These are phyloP conservation scores for Paracanthobrama guichenoti DNA, from an alignment of 2,113 vertebrate species.

Conservation along the genomic window DNA sequence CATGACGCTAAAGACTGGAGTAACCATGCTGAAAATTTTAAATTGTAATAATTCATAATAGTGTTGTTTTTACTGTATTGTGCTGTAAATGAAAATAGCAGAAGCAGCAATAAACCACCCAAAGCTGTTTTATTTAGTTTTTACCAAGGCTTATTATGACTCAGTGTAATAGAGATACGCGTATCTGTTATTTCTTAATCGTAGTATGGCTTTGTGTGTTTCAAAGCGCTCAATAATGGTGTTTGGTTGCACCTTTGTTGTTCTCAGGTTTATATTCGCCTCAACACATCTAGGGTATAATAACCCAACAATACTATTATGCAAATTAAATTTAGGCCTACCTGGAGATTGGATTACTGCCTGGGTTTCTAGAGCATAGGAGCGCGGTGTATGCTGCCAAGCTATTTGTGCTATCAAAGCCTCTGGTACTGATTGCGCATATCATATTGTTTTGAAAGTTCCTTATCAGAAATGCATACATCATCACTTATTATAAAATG, in stretches of 20 bases:
- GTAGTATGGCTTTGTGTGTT: neutral
- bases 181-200: neutral
- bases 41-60: neutral
- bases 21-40: neutral
- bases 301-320: conserved; percentile 5
- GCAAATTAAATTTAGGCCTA: conserved; percentile 19
- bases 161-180: neutral
- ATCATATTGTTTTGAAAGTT: neutral
- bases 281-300: neutral
- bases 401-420: conserved; percentile 3
- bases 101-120: neutral
- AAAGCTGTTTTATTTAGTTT: neutral
- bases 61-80: neutral
- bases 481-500: neutral
- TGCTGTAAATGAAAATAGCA: neutral
- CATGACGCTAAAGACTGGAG: neutral
- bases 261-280: neutral
- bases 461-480: neutral
- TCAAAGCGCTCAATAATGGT: neutral
- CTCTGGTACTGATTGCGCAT: neutral
- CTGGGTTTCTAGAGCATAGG: neutral
- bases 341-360: conserved; percentile 25
- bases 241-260: conserved; percentile 30
- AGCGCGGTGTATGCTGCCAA: neutral
- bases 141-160: neutral